Evolutionary conservation across 2,797 vertebrate species (phyloP).

Genomic region (Melanotaenia trifasciata): DNA sequence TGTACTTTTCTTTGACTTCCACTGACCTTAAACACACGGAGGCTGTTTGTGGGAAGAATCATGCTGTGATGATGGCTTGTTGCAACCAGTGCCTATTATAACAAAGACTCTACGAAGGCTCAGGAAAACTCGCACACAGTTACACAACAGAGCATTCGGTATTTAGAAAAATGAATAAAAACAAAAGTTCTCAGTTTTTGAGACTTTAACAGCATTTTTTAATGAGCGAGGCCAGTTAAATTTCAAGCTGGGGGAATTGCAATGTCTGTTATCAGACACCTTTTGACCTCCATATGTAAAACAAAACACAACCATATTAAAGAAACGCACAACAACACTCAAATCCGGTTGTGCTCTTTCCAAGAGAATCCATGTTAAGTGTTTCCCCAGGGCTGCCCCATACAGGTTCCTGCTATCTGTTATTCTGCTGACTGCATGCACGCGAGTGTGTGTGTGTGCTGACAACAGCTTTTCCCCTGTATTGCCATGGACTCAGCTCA

Average conservation of each 20-base stretch:
- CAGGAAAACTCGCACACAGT: not conserved
- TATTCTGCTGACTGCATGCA: slow-evolving; percentile 56
- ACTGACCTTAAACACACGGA: not conserved
- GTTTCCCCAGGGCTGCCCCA: slow-evolving; percentile 45
- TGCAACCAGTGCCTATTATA: not conserved
- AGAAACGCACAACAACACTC: not conserved
- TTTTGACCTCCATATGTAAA: not conserved
- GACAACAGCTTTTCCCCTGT: slow-evolving; percentile 44
- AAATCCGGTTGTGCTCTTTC: slow-evolving; percentile 28
- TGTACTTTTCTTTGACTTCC: not conserved
- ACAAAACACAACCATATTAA: slow-evolving; percentile 8
- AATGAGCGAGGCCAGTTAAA: not conserved
- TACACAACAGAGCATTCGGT: not conserved
- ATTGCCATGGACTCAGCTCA: slow-evolving; percentile 48
- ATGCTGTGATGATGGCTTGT: not conserved
- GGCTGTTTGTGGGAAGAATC: not conserved
- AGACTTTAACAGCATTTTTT: not conserved
- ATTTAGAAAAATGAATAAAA: not conserved
- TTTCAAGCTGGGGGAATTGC: not conserved
- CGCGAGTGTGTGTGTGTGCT: slow-evolving; percentile 20
- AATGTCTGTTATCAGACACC: not conserved
- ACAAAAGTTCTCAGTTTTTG: too few species aligned
- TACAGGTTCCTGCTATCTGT: slow-evolving; percentile 35
- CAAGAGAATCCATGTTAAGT: slow-evolving; percentile 35
- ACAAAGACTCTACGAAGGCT: not conserved